Conservation (phyloP, 2,888 invertebrate species). For the Lysandra bellargus region DNA sequence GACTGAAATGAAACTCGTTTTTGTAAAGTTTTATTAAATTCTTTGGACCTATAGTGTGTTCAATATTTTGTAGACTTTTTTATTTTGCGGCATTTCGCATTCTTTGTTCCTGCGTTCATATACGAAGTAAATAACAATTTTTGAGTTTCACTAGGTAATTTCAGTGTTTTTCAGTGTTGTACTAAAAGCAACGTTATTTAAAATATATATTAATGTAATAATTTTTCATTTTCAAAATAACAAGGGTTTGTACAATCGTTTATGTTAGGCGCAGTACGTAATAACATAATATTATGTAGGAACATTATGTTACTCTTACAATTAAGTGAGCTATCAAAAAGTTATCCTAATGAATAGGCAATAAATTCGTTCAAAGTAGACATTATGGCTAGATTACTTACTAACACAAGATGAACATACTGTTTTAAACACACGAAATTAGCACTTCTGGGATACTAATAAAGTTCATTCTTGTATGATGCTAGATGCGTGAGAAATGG, state of each 20-base stretch:
- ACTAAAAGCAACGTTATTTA: not conserved
- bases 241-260: no score
- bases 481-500: not conserved
- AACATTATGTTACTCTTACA: not conserved
- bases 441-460: not conserved
- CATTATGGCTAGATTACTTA: slow-evolving; percentile 1
- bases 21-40: slow-evolving; percentile 12
- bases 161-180: no score
- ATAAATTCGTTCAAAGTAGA: not conserved
- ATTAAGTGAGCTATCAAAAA: not conserved
- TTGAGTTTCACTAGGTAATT: no score
- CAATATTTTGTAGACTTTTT: not conserved
- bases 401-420: not conserved
- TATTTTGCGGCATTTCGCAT: not conserved
- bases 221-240: no score
- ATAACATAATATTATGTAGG: not conserved
- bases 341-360: slow-evolving; percentile 11
- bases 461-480: not conserved
- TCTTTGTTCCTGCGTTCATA: not conserved
- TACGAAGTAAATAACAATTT: no score
- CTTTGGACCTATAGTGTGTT: not conserved
- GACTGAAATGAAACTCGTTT: slow-evolving; percentile 1
- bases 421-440: not conserved
- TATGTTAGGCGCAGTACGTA: not conserved
- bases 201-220: no score